Evolutionary conservation across 1,140 invertebrate species (phyloP), one percentile per base, ranked within the genome.

Genomic region (Dreissena polymorpha): DNA sequence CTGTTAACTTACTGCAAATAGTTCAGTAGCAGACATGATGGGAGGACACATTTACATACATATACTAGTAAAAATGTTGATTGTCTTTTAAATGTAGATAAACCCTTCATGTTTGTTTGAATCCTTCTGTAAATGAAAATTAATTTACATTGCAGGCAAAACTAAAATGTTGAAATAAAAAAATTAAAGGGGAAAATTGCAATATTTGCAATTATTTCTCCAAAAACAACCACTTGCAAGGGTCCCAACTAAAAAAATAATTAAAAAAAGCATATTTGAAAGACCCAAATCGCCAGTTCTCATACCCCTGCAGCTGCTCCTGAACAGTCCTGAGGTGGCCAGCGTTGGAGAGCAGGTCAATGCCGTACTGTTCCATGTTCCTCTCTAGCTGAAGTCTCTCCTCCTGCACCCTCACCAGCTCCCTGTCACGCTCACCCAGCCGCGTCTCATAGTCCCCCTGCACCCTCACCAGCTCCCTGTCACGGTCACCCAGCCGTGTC

Each of bases 341-440:
- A 23, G 81, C 81, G 64, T 83, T 76, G 65, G 71, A 76, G 3
- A 83, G 57, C 50, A 83, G 39, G n/a, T 83, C 81, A 70, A 83
- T 83, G 8, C 81, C 81, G 69, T 83, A 76, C 55, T 76, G 81
- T 70, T 83, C 72, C 81, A 83, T 83, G 23, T 77, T 72, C 60
- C 70, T 75, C 57, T 83, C 81, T 6, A 83, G 75, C 51, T 83
- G 81, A n/a, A 25, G 50, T 71, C 76, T 83, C 53, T 83, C 72
- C 21, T 50, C 67, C 51, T 10, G 57, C 14, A 83, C 67, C 21
- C 27, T 63, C 7, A 71, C 72, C 6, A 83, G 50, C 74, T 83
- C 65, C 18, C 10, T 49, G 51, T 77, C 55, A 49, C 29, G 63
- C 6, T 63, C 27, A 12, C 12, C 13, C 21, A 83, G 51, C n/a